phyloP scores from a whole-genome alignment of 1,140 invertebrate species.

The Theocolax elegans region DNA sequence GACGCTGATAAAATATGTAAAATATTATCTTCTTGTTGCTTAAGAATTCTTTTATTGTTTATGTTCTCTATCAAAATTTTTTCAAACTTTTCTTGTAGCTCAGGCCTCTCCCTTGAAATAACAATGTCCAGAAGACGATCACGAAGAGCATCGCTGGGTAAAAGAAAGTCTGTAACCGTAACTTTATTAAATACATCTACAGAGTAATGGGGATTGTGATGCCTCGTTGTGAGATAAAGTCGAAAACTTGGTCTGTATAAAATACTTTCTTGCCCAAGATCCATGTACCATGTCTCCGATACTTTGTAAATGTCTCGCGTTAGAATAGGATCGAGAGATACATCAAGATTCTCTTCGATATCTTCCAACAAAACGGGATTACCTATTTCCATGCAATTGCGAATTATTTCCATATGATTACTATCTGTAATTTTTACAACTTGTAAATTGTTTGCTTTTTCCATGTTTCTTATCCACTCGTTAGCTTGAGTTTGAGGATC shows the following conservation, averaged over 20 bases:
- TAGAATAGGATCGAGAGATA: conserved; percentile 71
- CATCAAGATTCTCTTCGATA: conserved; percentile 72
- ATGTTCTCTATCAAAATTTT: conserved; percentile 72
- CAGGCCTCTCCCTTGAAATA: conserved; percentile 74
- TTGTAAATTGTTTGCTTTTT: conserved; percentile 71
- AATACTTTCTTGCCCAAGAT: conserved; percentile 69
- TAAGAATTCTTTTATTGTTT: conserved; percentile 72
- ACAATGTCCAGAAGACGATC: conserved; percentile 78
- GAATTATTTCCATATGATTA: conserved; percentile 71
- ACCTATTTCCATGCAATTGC: conserved; percentile 73
- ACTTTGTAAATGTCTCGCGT: conserved; percentile 71
- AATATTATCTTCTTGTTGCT: conserved; percentile 79
- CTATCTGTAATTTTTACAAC: conserved; percentile 70
- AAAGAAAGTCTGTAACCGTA: conserved; percentile 77
- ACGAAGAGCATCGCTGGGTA: conserved; percentile 74
- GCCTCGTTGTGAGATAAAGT: conserved; percentile 56
- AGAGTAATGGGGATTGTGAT: conserved; percentile 70
- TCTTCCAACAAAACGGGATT: conserved; percentile 73
- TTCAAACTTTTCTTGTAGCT: conserved; percentile 77
- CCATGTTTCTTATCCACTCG: conserved; percentile 77
- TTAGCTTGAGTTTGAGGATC: conserved; percentile 80
- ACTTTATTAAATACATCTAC: conserved; percentile 74
- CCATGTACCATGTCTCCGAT: conserved; percentile 69
- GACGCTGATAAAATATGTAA: conserved; percentile 74
- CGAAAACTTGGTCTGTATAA: conserved; percentile 61